Percentiles rank a stretch among this genome's conserved stretches.
phyloP scores from a whole-genome alignment of 2,797 vertebrate species.

The Trachurus trachurus region DNA sequence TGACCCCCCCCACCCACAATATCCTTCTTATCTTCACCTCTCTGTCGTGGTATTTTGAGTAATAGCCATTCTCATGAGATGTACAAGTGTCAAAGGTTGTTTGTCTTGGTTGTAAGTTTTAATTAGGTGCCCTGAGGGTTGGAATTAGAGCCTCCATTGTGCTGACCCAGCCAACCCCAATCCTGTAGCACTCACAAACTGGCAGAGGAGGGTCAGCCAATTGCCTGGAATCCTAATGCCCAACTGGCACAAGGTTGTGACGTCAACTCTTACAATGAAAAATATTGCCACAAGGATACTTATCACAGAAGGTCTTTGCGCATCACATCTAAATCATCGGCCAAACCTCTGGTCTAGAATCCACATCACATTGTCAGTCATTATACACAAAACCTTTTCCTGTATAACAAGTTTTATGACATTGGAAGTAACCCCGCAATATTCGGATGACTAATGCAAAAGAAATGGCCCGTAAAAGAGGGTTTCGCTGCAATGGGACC shows the following conservation, averaged over 20 bases:
- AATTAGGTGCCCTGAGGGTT: slow-evolving; percentile 79
- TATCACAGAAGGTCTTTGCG: neutral
- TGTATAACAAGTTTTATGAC: slow-evolving; percentile 12
- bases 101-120: slow-evolving; percentile 78
- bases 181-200: slow-evolving; percentile 75
- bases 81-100: slow-evolving; percentile 70
- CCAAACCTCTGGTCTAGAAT: neutral
- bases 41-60: slow-evolving; percentile 61
- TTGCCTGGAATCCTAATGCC: slow-evolving; percentile 76
- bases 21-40: slow-evolving; percentile 38
- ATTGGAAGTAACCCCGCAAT: slow-evolving; percentile 5
- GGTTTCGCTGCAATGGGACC: neutral
- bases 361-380: neutral
- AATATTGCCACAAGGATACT: neutral
- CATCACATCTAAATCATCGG: slow-evolving; percentile 13
- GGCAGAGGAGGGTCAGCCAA: slow-evolving; percentile 67
- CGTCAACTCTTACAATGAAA: slow-evolving; percentile 40
- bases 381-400: neutral
- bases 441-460: slow-evolving; percentile 6
- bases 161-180: slow-evolving; percentile 79
- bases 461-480: neutral
- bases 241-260: slow-evolving; percentile 49
- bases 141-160: slow-evolving; percentile 76
- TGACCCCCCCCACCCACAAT: neutral
- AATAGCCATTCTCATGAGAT: slow-evolving; percentile 59